Base-by-base conservation (phyloP, 2,888 invertebrate genomes). In the Orthosia incerta region DNA sequence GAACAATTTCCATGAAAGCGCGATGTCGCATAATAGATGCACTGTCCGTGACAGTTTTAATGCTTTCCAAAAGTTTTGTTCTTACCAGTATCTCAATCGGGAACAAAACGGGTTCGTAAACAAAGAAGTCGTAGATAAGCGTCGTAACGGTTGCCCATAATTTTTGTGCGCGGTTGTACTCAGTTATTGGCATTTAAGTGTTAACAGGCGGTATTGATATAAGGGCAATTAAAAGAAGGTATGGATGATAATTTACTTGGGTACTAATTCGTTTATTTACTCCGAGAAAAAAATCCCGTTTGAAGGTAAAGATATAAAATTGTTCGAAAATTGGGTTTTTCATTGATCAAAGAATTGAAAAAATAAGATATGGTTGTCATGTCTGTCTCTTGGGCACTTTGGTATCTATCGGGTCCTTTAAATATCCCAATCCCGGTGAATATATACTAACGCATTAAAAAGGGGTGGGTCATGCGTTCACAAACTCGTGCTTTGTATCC, bases 171-270 rank as follows among this genome's bases (percentile, higher is more conserved):
- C 26, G 57, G 71, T 63, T 59, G 59, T 76, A 71, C 39, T 59
- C n/a, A n/a, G 57, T 63, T 63, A 53, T 75, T 62, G 77, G 46
- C 23, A 62, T 71, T 76, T 31, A 56, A 69, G 55, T 61, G 60
- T 76, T 26, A 69, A 46, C 56, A 71, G 61, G 20, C 48, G n/a
- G 20, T 23, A n/a, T 23, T n/a, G 39, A 57, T 63, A 62, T 62
- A 56, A 61, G 11, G 13, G 3, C 4, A 45, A 61, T 53, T 50
- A 51, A 70, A 57, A 11, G 20, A 56, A 55, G 31, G 51, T 56
- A 61, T 18, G 46, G n/a, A 15, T 13, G 12, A 20, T 20, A 20
- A 62, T 51, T 59, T 46, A 53, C 46, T 57, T 39, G 16, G 4
- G 13, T 31, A 46, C 13, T 48, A 16, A 26, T 5, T 74, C 46